phyloP scores from a whole-genome alignment of 2,797 vertebrate species.

The Xenopus petersii region DNA sequence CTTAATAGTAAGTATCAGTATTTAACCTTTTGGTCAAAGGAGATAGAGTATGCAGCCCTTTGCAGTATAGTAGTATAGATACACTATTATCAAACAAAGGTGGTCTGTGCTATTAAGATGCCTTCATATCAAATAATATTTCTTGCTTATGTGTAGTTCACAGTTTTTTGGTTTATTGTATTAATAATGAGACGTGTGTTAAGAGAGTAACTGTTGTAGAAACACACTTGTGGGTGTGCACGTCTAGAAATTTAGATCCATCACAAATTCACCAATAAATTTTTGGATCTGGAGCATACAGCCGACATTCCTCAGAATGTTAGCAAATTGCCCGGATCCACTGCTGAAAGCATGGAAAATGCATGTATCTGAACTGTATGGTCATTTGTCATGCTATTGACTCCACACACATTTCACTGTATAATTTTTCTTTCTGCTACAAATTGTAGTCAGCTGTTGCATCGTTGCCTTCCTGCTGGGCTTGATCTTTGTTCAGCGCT shows the following conservation, averaged over 20 bases:
- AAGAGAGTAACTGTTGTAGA: not conserved
- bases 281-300: slow-evolving; percentile 17
- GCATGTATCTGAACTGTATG: slow-evolving; percentile 17
- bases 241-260: not conserved
- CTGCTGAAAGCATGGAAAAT: slow-evolving; percentile 22
- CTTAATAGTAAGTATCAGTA: too few relatives aligned
- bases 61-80: too few relatives aligned
- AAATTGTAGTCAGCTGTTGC: slow-evolving; percentile 80
- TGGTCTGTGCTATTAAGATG: too few relatives aligned
- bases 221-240: not conserved
- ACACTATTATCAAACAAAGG: too few relatives aligned
- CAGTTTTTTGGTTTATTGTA: too few relatives aligned
- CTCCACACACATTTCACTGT: slow-evolving; percentile 18
- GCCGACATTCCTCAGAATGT: not conserved
- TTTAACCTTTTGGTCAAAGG: too few relatives aligned
- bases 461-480: slow-evolving; percentile 86
- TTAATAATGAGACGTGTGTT: not conserved
- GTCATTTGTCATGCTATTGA: slow-evolving; percentile 8
- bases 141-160: too few relatives aligned
- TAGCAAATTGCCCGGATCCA: slow-evolving; percentile 15
- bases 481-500: slow-evolving; percentile 90
- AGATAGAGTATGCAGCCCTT: too few relatives aligned
- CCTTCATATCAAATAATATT: too few relatives aligned
- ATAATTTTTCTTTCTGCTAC: slow-evolving; percentile 43
- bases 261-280: not conserved